Evolutionary conservation across 2,888 invertebrate genomes (phyloP).

Genomic region (Apotomis betuletana): DNA sequence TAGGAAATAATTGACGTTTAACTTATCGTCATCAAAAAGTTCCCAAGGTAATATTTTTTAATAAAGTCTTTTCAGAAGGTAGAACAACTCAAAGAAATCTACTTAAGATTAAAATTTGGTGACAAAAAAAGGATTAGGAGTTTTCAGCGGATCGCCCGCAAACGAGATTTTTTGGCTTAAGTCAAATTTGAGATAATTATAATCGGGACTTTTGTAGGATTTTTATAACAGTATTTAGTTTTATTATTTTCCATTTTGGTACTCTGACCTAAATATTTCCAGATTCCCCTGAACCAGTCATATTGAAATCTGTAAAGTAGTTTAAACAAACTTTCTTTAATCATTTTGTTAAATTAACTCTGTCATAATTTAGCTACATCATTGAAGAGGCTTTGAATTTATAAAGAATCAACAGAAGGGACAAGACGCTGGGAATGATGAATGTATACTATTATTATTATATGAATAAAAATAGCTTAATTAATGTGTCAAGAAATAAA

Average conservation of each 20-base stretch:
- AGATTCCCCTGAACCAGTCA: neutral
- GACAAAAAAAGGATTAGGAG: constrained; percentile 33
- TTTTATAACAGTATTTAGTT: constrained; percentile 10
- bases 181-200: constrained; percentile 22
- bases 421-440: too few species aligned
- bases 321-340: too few species aligned
- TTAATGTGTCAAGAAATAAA: too few species aligned
- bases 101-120: constrained; percentile 33
- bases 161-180: constrained; percentile 25
- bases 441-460: too few species aligned
- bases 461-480: too few species aligned
- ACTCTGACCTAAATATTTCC: neutral
- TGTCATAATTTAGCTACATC: too few species aligned
- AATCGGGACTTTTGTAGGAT: neutral
- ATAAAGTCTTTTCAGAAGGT: constrained; percentile 5
- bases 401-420: too few species aligned
- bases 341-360: too few species aligned
- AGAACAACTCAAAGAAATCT: constrained; percentile 31
- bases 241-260: neutral
- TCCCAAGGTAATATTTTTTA: neutral
- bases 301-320: neutral
- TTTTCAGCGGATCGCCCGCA: constrained; percentile 4
- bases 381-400: too few species aligned
- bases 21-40: neutral
- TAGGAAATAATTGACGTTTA: too few species aligned